Conservation (phyloP, 2,888 invertebrate species). For the Orthosia cruda region DNA sequence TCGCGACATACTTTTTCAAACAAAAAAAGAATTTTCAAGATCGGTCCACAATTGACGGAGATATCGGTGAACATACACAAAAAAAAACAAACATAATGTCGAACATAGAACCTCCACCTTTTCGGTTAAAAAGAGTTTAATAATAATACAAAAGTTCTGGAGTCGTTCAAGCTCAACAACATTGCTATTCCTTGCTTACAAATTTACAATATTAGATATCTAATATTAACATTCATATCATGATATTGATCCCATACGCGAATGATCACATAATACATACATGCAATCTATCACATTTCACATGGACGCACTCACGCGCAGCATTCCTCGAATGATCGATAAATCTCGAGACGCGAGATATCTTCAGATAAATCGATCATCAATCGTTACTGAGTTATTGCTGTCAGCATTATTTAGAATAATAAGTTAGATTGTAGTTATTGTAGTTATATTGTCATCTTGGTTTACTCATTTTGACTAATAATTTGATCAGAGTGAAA, state of each 20-base stretch:
- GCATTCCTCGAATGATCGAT: constrained; percentile 57
- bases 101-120: too few relatives aligned
- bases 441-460: neutral
- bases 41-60: too few relatives aligned
- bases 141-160: too few relatives aligned
- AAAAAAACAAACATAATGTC: too few relatives aligned
- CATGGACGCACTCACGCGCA: constrained; percentile 54
- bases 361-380: constrained; percentile 40
- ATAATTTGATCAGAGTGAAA: too few relatives aligned
- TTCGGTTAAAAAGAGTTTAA: too few relatives aligned
- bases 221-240: neutral
- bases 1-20: too few relatives aligned
- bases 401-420: constrained; percentile 17
- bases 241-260: constrained; percentile 25
- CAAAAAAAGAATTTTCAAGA: too few relatives aligned
- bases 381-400: constrained; percentile 31
- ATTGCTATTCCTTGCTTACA: too few relatives aligned
- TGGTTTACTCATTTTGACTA: neutral
- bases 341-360: constrained; percentile 52
- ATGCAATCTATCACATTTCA: constrained; percentile 55
- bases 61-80: too few relatives aligned
- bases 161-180: too few relatives aligned
- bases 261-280: constrained; percentile 47
- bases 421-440: neutral
- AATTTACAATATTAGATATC: neutral